Base-by-base conservation (phyloP, 2,888 invertebrate genomes). In the Zeuzera pyrina region DNA sequence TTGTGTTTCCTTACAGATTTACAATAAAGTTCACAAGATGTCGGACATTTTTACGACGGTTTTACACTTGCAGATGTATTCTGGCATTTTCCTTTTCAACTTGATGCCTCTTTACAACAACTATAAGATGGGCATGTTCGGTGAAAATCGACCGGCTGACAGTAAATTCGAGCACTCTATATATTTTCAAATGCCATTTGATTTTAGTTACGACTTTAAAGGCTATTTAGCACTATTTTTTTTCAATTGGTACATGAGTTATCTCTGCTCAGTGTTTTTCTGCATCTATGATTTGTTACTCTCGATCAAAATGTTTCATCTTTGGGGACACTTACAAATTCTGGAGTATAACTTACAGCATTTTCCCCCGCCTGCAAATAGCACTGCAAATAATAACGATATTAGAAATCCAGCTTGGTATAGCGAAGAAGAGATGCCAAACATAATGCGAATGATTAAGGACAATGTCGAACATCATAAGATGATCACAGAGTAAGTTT, bases 71-170 rank as follows among this genome's bases (percentile, higher is more conserved):
- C 13, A 34, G 33, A 39, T 43, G 38, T 1, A 39, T 2, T 2
- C 36, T 4, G 49, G 35, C 1, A 12, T 41, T 0, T 1, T 43
- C 3, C 10, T 44, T 11, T 49, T 46, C 29, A 49, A 47, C 25
- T 5, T 24, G 3, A 40, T 44, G 6, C 52, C 50, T 1, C n/a
- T 49, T 8, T 40, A 30, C 31, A 42, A 44, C 22, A 52, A 50
- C 10, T 35, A 41, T 29, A 8, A n/a, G 1, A 30, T 33, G 2
- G 50, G 46, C 26, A 33, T 31, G 1, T 19, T 19, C 8, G n/a
- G n/a, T n/a, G 26, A 15, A 12, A 31, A 38, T 7, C 26, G 27
- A 12, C 12, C 35, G 2, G 27, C 11, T 12, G 43, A 42, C 19
- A 31, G 32, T 3, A 41, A 41, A 1, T 39, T 40, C 10, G 39